A percentile compares a stretch with the other conserved stretches of the same genome.
phyloP scores from a whole-genome alignment of 2,113 vertebrate species.

The Ranitomeya imitator region DNA sequence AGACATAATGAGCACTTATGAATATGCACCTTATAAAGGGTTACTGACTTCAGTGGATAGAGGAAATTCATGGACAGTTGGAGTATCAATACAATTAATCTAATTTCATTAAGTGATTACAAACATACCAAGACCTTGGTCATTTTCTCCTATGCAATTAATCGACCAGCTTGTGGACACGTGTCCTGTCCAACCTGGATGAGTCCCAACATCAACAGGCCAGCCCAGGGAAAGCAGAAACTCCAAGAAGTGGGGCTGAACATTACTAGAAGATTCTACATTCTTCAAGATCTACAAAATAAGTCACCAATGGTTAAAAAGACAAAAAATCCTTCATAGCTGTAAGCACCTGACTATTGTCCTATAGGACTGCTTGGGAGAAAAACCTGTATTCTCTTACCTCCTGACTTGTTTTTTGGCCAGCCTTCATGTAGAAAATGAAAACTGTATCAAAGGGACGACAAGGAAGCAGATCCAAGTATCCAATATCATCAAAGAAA shows the following conservation, averaged over 20 bases:
- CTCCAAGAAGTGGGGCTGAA: slow-evolving; percentile 93
- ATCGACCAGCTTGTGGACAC: slow-evolving; percentile 94
- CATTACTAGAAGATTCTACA: slow-evolving; percentile 86
- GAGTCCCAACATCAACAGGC: slow-evolving; percentile 89
- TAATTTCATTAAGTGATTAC: no score
- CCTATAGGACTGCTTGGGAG: no score
- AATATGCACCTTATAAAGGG: no score
- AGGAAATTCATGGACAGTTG: not conserved
- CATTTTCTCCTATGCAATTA: slow-evolving; percentile 78
- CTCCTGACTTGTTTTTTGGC: slow-evolving; percentile 93
- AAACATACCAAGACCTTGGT: slow-evolving; percentile 78
- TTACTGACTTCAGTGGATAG: not conserved
- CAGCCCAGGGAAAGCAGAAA: slow-evolving; percentile 93
- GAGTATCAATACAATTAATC: no score
- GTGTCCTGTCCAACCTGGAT: slow-evolving; percentile 94
- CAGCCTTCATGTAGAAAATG: slow-evolving; percentile 93
- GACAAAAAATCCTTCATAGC: not conserved
- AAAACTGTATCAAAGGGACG: slow-evolving; percentile 96
- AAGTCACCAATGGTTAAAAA: not conserved
- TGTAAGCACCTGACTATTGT: not conserved
- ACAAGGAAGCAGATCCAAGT: slow-evolving; percentile 90
- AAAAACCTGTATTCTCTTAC: slow-evolving; percentile 62
- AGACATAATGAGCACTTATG: no score
- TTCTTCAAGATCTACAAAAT: slow-evolving; percentile 88
- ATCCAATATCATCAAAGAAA: slow-evolving; percentile 93